Percentiles rank a stretch among this genome's conserved stretches.
Evolutionary conservation across 1,140 invertebrate genomes (phyloP).

Genomic region (Leptinotarsa defecta): DNA sequence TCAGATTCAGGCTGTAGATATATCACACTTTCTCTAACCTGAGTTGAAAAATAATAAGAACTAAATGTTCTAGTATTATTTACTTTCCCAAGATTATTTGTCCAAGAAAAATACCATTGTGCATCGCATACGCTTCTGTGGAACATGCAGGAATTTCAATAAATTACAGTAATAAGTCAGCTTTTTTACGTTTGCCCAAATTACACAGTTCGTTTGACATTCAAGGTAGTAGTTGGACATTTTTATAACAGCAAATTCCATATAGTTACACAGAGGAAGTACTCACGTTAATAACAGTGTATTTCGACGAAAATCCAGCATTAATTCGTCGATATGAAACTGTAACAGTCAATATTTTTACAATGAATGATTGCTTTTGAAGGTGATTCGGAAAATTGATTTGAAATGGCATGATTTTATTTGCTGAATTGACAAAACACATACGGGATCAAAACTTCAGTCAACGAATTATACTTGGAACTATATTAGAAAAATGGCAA

Average conservation of each 20-base stretch:
- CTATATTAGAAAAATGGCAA: too few relatives aligned
- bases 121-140: constrained; percentile 2
- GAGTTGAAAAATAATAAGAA: too few relatives aligned
- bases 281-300: neutral
- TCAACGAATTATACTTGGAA: too few relatives aligned
- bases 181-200: neutral
- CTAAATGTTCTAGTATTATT: too few relatives aligned
- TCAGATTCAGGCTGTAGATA: too few relatives aligned
- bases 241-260: neutral
- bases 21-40: too few relatives aligned
- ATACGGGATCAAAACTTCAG: too few relatives aligned
- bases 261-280: constrained; percentile 1
- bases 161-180: constrained; percentile 3
- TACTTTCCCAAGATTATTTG: constrained; percentile 1
- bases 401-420: too few relatives aligned
- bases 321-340: neutral
- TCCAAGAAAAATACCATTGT: neutral
- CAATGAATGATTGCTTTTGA: neutral
- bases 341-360: neutral
- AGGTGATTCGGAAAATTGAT: neutral
- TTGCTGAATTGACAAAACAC: too few relatives aligned
- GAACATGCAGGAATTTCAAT: neutral
- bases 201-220: neutral
- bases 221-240: neutral
- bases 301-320: neutral